A percentile compares a stretch with the other conserved stretches of the same genome.
These are phyloP conservation scores for Tetramorium simillimum DNA, from an alignment of 1,140 invertebrate species.

Conservation along the genomic window DNA sequence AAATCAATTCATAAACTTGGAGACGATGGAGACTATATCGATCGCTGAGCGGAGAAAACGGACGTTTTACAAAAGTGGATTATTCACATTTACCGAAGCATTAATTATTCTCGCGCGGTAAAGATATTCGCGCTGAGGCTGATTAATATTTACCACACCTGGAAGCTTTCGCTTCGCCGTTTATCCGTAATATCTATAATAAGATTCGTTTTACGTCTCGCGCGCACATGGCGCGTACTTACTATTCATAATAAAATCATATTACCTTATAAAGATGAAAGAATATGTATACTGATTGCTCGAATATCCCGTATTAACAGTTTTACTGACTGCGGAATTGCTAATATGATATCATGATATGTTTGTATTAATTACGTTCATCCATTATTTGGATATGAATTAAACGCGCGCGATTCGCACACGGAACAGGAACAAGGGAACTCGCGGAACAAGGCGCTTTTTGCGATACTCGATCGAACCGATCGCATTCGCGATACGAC, in stretches of 20 bases:
- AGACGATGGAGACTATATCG: neutral
- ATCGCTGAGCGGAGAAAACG: slow-evolving; percentile 1
- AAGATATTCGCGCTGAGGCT: slow-evolving; percentile 4
- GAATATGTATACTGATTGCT: neutral
- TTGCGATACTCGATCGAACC: neutral
- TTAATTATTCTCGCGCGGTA: slow-evolving; percentile 36
- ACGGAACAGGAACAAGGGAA: neutral
- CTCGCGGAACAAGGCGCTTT: neutral
- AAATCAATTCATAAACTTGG: slow-evolving; percentile 61
- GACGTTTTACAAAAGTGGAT: slow-evolving; percentile 56
- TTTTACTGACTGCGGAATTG: neutral
- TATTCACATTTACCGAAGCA: slow-evolving; percentile 27
- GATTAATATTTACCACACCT: slow-evolving; percentile 45
- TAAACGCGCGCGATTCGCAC: neutral
- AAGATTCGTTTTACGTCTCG: slow-evolving; percentile 14
- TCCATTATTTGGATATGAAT: neutral
- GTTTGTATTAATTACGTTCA: neutral
- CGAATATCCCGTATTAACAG: neutral
- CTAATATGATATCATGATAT: neutral
- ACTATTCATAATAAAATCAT: neutral
- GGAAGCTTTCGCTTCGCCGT: neutral
- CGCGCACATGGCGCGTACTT: neutral
- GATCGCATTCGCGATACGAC: neutral
- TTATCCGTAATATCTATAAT: neutral
- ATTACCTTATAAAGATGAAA: neutral